Conservation (phyloP, 2,797 vertebrate genomes). For the Acanthurus lineatus region DNA sequence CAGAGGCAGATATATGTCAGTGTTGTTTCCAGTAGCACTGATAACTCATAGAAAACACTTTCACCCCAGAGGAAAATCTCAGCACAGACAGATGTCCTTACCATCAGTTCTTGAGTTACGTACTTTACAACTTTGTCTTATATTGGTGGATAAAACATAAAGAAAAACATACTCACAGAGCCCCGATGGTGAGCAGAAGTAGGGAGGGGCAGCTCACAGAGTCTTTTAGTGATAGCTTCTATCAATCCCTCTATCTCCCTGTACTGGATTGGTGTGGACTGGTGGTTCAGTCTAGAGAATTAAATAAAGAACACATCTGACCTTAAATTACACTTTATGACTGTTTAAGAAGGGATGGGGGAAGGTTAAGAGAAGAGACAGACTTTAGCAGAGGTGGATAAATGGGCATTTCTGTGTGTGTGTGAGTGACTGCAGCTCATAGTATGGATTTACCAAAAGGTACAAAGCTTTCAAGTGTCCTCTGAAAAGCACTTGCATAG, state of each 20-base stretch:
- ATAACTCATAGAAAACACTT: not conserved
- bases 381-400: too few species aligned
- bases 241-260: conserved; percentile 85
- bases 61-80: not conserved
- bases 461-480: not conserved
- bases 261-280: conserved; percentile 90
- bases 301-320: conserved; percentile 2
- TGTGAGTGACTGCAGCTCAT: not conserved
- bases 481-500: conserved; percentile 2
- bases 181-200: conserved; percentile 44
- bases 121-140: not conserved
- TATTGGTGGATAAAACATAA: conserved; percentile 11
- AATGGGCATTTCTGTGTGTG: too few species aligned
- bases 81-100: conserved; percentile 7
- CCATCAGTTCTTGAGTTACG: not conserved
- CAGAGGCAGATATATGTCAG: conserved; percentile 14
- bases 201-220: conserved; percentile 83
- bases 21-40: not conserved
- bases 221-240: conserved; percentile 84
- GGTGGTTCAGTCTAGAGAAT: conserved; percentile 89
- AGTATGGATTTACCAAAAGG: not conserved
- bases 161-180: conserved; percentile 75
- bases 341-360: not conserved
- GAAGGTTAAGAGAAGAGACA: too few species aligned
- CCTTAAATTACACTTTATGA: not conserved